Evolutionary conservation across 2,888 invertebrate genomes (phyloP).

Genomic region (Operophtera brumata): DNA sequence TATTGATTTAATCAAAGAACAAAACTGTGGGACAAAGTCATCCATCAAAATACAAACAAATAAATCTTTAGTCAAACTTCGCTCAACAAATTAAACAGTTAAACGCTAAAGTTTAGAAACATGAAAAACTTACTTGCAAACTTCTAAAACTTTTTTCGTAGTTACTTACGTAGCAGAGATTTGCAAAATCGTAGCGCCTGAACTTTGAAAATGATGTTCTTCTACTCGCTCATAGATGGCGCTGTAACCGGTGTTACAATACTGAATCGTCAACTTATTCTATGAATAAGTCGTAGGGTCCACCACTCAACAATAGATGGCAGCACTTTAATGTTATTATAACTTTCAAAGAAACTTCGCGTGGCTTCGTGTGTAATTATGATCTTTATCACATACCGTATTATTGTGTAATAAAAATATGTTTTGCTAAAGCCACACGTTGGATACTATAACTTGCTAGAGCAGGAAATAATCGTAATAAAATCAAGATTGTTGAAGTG

Average conservation of each 20-base stretch:
- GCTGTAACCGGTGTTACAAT: not conserved
- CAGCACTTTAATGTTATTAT: constrained; percentile 15
- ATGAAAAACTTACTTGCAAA: too few relatives aligned
- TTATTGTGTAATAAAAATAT: too few relatives aligned
- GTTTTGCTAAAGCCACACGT: too few relatives aligned
- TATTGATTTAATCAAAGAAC: constrained; percentile 36
- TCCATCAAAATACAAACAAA: constrained; percentile 22
- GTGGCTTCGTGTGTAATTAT: too few relatives aligned
- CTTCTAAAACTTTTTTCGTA: constrained; percentile 7
- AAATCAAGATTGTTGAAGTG: too few relatives aligned
- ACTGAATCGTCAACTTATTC: not conserved
- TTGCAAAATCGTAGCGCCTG: constrained; percentile 20
- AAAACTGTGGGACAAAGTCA: constrained; percentile 20
- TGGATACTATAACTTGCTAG: too few relatives aligned
- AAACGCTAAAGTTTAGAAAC: too few relatives aligned
- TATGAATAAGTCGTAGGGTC: not conserved
- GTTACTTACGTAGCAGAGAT: constrained; percentile 20
- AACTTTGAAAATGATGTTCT: constrained; percentile 5
- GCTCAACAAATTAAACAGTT: constrained; percentile 9
- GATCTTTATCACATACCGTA: too few relatives aligned
- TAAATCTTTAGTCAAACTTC: constrained; percentile 7
- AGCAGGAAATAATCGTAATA: too few relatives aligned
- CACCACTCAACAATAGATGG: constrained; percentile 37
- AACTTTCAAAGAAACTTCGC: not conserved
- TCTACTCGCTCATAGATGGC: constrained; percentile 30